Percentiles rank a stretch among this genome's conserved stretches.
These are phyloP conservation scores for Euspilapteryx auroguttella DNA, from an alignment of 2,888 invertebrate genomes.

Conservation along the genomic window DNA sequence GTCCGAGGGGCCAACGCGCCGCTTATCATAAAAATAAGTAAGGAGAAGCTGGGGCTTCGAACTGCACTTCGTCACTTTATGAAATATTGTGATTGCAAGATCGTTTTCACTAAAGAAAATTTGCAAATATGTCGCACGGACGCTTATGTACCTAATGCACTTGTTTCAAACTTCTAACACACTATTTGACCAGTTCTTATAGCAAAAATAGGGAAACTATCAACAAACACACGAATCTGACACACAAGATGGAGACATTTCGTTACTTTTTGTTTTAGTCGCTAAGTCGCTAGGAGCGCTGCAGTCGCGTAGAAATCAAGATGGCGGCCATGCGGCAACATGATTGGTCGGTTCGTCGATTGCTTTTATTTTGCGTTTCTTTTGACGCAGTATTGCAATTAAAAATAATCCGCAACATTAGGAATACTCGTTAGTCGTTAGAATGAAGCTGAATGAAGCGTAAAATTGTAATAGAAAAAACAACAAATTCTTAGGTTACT, in stretches of 20 bases:
- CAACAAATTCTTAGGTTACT: no score
- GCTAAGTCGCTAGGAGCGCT: conserved; percentile 50
- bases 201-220: conserved; percentile 39
- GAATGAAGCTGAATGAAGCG: no score
- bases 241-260: conserved; percentile 68
- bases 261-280: conserved; percentile 48
- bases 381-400: no score
- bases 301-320: conserved; percentile 22
- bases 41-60: conserved; percentile 56
- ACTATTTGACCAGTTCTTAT: no score
- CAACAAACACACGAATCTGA: conserved; percentile 65
- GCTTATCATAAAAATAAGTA: conserved; percentile 63
- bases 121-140: no score
- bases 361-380: conserved; percentile 27
- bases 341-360: conserved; percentile 22
- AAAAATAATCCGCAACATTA: no score
- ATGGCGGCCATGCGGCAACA: conserved; percentile 11
- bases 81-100: no score
- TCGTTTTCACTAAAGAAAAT: no score
- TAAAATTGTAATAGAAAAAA: no score
- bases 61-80: conserved; percentile 44
- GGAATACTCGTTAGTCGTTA: no score
- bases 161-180: no score
- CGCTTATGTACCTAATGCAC: background rate
- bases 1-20: conserved; percentile 50